Conservation (phyloP, 2,797 vertebrate species). For the Syngnathus acus region DNA sequence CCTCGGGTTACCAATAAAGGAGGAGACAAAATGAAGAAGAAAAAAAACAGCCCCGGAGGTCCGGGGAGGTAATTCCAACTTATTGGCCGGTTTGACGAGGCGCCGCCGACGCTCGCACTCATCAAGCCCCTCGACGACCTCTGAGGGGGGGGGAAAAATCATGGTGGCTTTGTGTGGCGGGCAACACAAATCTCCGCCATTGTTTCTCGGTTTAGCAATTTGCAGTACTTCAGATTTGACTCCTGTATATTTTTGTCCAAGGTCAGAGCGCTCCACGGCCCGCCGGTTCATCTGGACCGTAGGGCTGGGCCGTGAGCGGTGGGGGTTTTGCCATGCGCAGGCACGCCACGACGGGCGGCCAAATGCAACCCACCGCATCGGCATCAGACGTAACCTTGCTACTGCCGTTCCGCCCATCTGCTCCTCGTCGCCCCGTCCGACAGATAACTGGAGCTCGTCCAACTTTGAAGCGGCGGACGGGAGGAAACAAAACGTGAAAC, state of each 20-base stretch:
- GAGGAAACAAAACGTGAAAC: neutral
- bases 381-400: constrained; percentile 29
- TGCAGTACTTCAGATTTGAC: too few relatives aligned
- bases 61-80: constrained; percentile 4
- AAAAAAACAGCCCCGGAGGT: neutral
- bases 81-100: constrained; percentile 3
- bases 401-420: constrained; percentile 27
- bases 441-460: constrained; percentile 21
- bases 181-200: neutral
- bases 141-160: neutral
- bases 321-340: constrained; percentile 49
- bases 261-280: constrained; percentile 25
- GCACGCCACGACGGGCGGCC: constrained; percentile 46
- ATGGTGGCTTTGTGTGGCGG: neutral
- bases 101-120: neutral
- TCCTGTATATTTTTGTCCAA: constrained; percentile 21
- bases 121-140: neutral
- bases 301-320: constrained; percentile 28
- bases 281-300: constrained; percentile 21
- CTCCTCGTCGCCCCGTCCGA: constrained; percentile 10
- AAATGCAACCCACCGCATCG: constrained; percentile 35
- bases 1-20: neutral
- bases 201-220: too few relatives aligned
- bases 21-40: neutral
- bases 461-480: constrained; percentile 17